A percentile compares a stretch with the other conserved stretches of the same genome.
Evolutionary conservation across 2,797 vertebrate genomes (phyloP).

Genomic region (Neopelma chrysocephalum): DNA sequence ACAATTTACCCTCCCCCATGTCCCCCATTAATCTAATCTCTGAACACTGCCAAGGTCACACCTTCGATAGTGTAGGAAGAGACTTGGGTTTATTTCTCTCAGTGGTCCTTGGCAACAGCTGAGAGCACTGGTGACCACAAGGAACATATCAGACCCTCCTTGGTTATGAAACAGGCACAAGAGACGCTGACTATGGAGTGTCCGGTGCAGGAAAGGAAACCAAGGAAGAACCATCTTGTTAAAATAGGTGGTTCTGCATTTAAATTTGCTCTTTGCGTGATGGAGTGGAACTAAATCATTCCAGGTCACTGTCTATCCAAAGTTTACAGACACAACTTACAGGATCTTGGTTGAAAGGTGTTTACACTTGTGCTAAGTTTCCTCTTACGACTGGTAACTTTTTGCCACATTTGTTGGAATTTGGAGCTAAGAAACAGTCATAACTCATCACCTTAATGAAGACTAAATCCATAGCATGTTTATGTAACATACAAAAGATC

Average conservation of each 20-base stretch:
- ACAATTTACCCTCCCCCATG: neutral
- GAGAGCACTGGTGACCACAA: neutral
- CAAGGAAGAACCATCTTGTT: neutral
- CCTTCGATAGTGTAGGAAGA: neutral
- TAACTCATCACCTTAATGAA: fast-evolving
- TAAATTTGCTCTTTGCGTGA: neutral
- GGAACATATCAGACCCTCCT: neutral
- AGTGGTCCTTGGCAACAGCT: neutral
- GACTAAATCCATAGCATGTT: neutral
- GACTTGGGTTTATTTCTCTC: neutral
- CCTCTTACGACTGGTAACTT: neutral
- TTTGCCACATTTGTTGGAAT: neutral
- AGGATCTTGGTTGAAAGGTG: neutral
- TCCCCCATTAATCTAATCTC: neutral
- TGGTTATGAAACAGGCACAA: fast-evolving
- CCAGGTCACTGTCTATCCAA: neutral
- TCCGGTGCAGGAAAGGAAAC: neutral
- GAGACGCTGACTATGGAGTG: too few relatives aligned
- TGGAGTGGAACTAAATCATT: neutral
- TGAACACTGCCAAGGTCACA: neutral
- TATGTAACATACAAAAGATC: fast-evolving
- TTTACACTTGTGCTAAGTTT: neutral
- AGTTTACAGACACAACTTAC: neutral
- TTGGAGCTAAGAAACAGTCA: neutral
- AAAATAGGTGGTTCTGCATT: neutral